A percentile compares a stretch with the other conserved stretches of the same genome.
These are phyloP conservation scores for Panulirus ornatus DNA, from an alignment of 1,140 invertebrate species.

Conservation along the genomic window DNA sequence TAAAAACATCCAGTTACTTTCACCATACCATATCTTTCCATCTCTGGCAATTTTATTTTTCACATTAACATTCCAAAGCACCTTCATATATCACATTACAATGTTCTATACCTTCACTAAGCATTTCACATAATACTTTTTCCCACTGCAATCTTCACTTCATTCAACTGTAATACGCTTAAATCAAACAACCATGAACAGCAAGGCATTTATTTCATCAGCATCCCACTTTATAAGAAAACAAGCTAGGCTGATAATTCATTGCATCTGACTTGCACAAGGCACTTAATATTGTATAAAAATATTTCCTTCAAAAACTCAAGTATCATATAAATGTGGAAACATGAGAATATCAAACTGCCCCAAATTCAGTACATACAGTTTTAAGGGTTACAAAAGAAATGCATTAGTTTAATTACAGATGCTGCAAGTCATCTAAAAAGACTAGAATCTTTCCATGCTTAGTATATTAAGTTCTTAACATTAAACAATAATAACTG, in stretches of 20 bases:
- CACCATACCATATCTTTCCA: no score
- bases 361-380: background rate
- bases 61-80: no score
- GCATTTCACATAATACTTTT: no score
- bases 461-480: slow-evolving; percentile 2
- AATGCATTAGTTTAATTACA: slow-evolving; percentile 2
- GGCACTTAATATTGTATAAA: slow-evolving; percentile 45
- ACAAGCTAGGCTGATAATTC: slow-evolving; percentile 33
- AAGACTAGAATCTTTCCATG: slow-evolving; percentile 23
- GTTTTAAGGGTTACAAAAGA: background rate
- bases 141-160: no score
- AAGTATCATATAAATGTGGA: slow-evolving; percentile 8
- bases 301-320: slow-evolving; percentile 1
- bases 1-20: no score
- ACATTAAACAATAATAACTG: slow-evolving; percentile 4
- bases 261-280: slow-evolving; percentile 34
- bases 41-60: no score
- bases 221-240: slow-evolving; percentile 31
- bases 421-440: slow-evolving; percentile 5
- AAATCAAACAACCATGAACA: slow-evolving; percentile 2
- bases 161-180: no score
- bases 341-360: background rate
- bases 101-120: no score
- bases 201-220: slow-evolving; percentile 44
- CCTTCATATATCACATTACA: no score